A percentile compares a stretch with the other conserved stretches of the same genome.
Evolutionary conservation across 1,140 invertebrate genomes (phyloP).

Genomic region (Cyphomyrmex costatus): DNA sequence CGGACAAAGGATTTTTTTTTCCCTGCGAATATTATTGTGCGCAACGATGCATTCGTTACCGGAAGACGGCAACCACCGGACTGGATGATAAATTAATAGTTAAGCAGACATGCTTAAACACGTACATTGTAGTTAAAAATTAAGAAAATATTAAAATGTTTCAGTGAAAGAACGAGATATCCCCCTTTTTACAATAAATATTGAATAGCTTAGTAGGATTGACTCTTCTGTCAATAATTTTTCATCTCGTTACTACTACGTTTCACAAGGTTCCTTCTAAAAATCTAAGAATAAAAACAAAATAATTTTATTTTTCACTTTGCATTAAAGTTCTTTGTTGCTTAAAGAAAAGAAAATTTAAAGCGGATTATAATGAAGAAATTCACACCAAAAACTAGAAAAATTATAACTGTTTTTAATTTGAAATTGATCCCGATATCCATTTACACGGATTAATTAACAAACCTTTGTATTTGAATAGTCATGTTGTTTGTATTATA

Average conservation of each 20-base stretch:
- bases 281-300: too few species aligned
- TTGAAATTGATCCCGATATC: too few species aligned
- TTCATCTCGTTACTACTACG: too few species aligned
- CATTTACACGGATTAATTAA: too few species aligned
- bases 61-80: constrained; percentile 16
- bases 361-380: too few species aligned
- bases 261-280: too few species aligned
- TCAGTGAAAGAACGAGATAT: background rate
- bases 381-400: too few species aligned
- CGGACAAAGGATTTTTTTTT: constrained; percentile 52
- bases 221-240: background rate
- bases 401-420: too few species aligned
- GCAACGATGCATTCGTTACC: constrained; percentile 29
- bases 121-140: background rate
- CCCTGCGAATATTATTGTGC: constrained; percentile 24
- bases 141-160: background rate
- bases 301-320: too few species aligned
- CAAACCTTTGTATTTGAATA: background rate
- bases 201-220: background rate
- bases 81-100: constrained; percentile 15
- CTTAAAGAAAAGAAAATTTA: too few species aligned
- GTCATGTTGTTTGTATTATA: too few species aligned
- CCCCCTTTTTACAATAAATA: background rate
- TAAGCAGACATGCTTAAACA: background rate
- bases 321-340: too few species aligned